These are phyloP conservation scores for Lycopodina hypogea DNA, from an alignment of 37 sponge, comb jelly and placozoan species.

Conservation along the genomic window DNA sequence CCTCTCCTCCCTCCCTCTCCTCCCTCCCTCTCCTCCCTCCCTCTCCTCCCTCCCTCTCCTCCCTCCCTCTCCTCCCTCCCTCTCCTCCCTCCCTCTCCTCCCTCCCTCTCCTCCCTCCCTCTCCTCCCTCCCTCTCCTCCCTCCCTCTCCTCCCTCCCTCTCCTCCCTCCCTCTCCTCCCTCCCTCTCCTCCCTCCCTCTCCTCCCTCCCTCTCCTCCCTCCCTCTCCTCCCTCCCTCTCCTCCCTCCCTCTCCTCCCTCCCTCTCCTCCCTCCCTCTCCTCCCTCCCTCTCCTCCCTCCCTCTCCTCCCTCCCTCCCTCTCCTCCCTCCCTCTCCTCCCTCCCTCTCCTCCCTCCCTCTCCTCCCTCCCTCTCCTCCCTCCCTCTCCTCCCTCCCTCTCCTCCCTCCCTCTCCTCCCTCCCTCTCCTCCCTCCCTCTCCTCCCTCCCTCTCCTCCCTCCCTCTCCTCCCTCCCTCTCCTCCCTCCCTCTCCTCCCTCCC, in stretches of 20 bases:
- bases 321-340: neutral
- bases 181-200: neutral
- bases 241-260: neutral
- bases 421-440: neutral
- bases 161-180: slow-evolving; percentile 4
- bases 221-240: neutral
- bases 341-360: neutral
- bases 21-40: neutral
- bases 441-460: no score
- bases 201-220: neutral
- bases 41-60: neutral
- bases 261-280: slow-evolving; percentile 7
- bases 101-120: slow-evolving; percentile 1
- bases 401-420: neutral
- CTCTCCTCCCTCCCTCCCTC: neutral
- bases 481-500: no score
- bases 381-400: neutral
- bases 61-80: no score
- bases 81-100: neutral
- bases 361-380: neutral
- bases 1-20: slow-evolving; percentile 6
- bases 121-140: slow-evolving; percentile 3
- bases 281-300: neutral
- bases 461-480: no score
- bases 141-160: neutral